phyloP scores from a whole-genome alignment of 2,888 invertebrate species.

The Arctia plantaginis region DNA sequence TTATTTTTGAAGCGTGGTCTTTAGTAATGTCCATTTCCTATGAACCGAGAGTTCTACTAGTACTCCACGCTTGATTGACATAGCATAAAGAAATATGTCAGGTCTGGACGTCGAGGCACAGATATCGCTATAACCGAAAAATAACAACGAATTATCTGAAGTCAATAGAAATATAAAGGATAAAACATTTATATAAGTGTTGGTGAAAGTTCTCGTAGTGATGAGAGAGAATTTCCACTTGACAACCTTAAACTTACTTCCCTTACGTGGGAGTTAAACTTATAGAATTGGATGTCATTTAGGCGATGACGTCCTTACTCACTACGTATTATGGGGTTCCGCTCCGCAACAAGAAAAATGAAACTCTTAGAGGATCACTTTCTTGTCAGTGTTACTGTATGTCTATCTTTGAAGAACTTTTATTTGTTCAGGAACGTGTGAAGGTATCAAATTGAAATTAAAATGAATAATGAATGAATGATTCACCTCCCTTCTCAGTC shows the following conservation, averaged over 20 bases:
- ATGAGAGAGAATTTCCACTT: neutral
- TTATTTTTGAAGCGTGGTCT: too few species aligned
- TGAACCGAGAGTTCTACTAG: too few species aligned
- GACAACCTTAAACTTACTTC: neutral
- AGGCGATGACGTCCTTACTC: neutral
- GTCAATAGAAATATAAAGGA: neutral
- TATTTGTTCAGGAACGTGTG: neutral
- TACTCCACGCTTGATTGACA: too few species aligned
- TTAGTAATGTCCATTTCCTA: too few species aligned
- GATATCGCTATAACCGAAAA: too few species aligned
- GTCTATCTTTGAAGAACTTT: neutral
- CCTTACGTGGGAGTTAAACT: neutral
- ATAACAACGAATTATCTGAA: neutral
- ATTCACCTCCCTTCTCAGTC: neutral
- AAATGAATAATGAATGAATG: neutral
- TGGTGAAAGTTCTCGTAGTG: neutral
- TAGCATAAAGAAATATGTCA: too few species aligned
- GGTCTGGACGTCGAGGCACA: too few species aligned
- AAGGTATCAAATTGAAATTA: neutral
- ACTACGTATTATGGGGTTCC: neutral
- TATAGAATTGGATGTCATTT: neutral
- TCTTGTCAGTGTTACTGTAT: neutral
- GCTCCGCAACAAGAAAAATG: neutral
- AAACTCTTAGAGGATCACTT: neutral
- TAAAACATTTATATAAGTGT: neutral